Evolutionary conservation across 2,113 vertebrate species (phyloP).

Genomic region (Xiphorhynchus elegans): DNA sequence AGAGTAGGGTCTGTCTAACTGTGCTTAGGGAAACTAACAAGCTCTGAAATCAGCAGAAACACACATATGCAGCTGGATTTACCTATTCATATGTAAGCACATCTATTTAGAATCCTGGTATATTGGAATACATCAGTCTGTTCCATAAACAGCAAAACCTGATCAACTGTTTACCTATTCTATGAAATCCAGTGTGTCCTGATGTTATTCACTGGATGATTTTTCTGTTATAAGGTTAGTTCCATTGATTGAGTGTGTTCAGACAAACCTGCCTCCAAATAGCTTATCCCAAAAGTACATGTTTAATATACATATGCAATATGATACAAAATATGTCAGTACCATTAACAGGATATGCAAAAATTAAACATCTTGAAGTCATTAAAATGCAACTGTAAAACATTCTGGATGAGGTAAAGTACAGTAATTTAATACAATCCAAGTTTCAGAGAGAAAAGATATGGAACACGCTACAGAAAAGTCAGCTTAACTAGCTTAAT

Average conservation of each 20-base stretch:
- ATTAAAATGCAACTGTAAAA: constrained; percentile 25
- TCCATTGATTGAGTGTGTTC: neutral
- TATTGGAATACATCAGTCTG: neutral
- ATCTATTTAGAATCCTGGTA: neutral
- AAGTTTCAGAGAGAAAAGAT: constrained; percentile 18
- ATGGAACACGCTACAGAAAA: neutral
- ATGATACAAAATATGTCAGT: neutral
- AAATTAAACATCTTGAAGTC: neutral
- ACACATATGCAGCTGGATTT: neutral
- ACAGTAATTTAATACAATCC: constrained; percentile 6
- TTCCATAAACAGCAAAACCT: neutral
- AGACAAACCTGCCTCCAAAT: neutral
- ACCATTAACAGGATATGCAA: constrained; percentile 12
- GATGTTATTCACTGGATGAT: neutral
- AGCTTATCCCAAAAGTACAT: neutral
- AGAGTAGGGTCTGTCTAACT: neutral
- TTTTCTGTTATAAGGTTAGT: neutral
- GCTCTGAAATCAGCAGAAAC: neutral
- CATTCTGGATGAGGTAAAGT: neutral
- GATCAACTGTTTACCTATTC: neutral
- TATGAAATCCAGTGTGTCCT: neutral
- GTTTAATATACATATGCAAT: neutral
- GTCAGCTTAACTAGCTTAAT: neutral
- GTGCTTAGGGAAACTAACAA: neutral
- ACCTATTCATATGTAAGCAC: neutral